Conservation (phyloP, 92 coral and sea anemone genomes). For the Palythoa caribaeorum region DNA sequence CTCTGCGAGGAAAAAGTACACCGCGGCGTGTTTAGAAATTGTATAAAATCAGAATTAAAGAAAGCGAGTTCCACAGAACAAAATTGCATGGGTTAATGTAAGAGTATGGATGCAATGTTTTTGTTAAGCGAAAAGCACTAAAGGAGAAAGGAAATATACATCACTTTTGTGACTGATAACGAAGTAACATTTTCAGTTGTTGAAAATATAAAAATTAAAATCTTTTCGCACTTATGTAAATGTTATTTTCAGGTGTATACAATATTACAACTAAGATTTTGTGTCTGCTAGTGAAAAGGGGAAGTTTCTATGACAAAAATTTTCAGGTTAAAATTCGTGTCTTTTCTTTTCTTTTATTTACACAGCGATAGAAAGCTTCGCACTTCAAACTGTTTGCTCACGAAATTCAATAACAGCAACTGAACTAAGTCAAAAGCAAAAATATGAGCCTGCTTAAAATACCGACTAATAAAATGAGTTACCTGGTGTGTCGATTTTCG, state of each 20-base stretch:
- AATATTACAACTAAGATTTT: background rate
- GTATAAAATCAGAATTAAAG: background rate
- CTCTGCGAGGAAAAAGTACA: background rate
- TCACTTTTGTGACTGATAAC: no score
- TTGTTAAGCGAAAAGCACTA: no score
- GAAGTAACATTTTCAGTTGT: no score
- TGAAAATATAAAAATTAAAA: no score
- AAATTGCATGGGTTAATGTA: background rate
- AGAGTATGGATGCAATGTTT: background rate
- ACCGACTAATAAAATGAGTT: background rate
- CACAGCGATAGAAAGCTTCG: background rate
- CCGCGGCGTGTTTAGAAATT: background rate
- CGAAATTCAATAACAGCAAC: background rate
- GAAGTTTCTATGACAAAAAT: background rate
- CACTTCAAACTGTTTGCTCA: conserved; percentile 3
- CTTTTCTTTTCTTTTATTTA: background rate
- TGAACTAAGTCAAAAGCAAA: background rate
- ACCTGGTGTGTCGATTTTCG: background rate
- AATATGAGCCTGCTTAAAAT: background rate
- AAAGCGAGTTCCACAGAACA: background rate
- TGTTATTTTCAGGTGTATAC: no score
- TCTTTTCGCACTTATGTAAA: no score
- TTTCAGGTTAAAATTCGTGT: background rate
- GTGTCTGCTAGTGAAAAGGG: background rate
- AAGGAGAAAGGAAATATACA: no score